Evolutionary conservation across 92 coral and sea anemone species (phyloP), one percentile per base, ranked within the genome.

Genomic region (Zoanthus gigantus): DNA sequence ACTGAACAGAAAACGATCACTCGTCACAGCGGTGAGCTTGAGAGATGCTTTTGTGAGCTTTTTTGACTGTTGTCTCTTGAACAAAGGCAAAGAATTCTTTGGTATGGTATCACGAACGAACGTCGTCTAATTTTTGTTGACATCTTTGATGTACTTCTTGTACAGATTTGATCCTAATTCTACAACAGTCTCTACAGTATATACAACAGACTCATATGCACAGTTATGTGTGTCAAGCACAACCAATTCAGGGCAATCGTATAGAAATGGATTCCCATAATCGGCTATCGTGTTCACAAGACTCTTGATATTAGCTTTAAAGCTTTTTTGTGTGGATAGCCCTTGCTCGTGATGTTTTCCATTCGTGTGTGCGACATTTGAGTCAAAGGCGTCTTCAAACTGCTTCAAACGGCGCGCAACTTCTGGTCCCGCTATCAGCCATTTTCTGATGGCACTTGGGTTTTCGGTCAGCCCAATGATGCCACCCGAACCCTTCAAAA

Each of bases 211-310:
- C 54, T 11, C 52, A 52, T 85, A 89, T 2, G 86, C 83, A 14
- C 86, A 89, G 32, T 84, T 85, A 1, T 61, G 78, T 46, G 77
- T 85, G 77, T 90, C 89, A 76, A 85, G 90, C 17, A 74, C 86
- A 78, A 78, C 75, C n/a, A 90, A 48, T 73, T 90, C 92, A 53
- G 92, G 89, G 52, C 66, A 84, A 58, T 85, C 92, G n/a, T 85
- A 58, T 50, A 44, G 28, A 65, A 90, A 85, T 30, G 89, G 89
- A 45, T 90, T 90, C 50, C 92, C 92, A 73, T 32, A 48, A 16
- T 85, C 86, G 10, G 89, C 9, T 13, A 90, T 84, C 50, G 89
- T 85, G 17, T 11, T 65, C 15, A 71, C 82, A 69, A 78, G 92
- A 63, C 60, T 30, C 74, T 67, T 89, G 17, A 84, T 86, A 31